Percentiles rank a stretch among this genome's conserved stretches.
These are phyloP conservation scores for Perccottus glenii DNA, from an alignment of 2,113 vertebrate species.

Conservation along the genomic window DNA sequence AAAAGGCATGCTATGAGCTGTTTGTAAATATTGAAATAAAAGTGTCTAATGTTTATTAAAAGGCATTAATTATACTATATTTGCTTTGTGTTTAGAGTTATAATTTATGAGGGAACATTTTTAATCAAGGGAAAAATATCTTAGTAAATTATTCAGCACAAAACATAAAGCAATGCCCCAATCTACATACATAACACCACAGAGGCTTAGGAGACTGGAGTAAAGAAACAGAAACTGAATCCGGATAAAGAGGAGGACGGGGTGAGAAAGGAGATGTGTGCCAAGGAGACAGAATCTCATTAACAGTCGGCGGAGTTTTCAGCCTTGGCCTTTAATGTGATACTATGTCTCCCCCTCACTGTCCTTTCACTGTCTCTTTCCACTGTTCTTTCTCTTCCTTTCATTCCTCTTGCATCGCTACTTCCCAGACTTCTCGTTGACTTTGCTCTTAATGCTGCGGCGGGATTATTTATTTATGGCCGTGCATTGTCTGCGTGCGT, in stretches of 20 bases:
- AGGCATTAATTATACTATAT: background rate
- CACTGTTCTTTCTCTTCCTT: background rate
- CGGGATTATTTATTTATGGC: constrained; percentile 72
- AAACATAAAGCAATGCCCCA: constrained; percentile 13
- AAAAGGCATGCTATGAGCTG: background rate
- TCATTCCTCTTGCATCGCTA: constrained; percentile 30
- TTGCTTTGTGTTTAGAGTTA: background rate
- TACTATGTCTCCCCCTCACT: constrained; percentile 43
- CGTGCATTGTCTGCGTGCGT: constrained; percentile 66
- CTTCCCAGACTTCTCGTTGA: constrained; percentile 36
- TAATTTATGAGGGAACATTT: background rate
- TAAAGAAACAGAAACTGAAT: constrained; percentile 20
- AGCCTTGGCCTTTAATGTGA: constrained; percentile 64
- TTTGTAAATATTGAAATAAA: background rate
- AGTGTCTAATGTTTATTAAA: background rate
- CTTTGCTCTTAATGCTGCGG: constrained; percentile 49
- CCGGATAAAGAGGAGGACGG: constrained; percentile 8
- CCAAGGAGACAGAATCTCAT: constrained; percentile 60
- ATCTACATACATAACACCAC: constrained; percentile 10
- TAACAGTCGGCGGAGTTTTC: constrained; percentile 57
- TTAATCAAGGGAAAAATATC: background rate
- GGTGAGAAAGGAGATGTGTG: constrained; percentile 15
- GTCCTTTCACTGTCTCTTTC: background rate
- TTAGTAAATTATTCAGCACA: constrained; percentile 3
- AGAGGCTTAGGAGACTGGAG: constrained; percentile 18